phyloP scores from a whole-genome alignment of 2,888 invertebrate genomes.

The Sphaerolaimus hirsutus region DNA sequence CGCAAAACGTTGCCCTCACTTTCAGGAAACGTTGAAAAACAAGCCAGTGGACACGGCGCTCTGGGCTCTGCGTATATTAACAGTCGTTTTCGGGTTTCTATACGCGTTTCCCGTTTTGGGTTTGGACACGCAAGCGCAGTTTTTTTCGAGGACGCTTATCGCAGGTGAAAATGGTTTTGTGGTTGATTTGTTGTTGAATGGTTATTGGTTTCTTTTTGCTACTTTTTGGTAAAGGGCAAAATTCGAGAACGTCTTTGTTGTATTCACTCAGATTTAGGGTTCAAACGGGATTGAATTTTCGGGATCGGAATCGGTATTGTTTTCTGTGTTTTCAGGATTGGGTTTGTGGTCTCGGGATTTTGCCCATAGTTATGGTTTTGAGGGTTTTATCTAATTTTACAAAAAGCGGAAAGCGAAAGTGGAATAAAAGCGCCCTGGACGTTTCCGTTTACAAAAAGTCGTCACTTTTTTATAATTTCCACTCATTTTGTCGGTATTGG shows the following conservation, averaged over 20 bases:
- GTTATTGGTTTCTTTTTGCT: background rate
- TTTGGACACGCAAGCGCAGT: slow-evolving; percentile 32
- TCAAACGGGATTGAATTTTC: background rate
- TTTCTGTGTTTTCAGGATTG: too few relatives aligned
- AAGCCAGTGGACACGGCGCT: slow-evolving; percentile 65
- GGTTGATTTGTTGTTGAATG: background rate
- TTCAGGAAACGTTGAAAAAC: slow-evolving; percentile 35
- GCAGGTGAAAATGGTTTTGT: slow-evolving; percentile 25
- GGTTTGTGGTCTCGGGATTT: too few relatives aligned
- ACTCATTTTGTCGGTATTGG: too few relatives aligned
- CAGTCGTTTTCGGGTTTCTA: slow-evolving; percentile 53
- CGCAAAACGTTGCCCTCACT: too few relatives aligned
- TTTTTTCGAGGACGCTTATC: slow-evolving; percentile 68
- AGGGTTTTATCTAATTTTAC: too few relatives aligned
- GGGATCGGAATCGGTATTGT: too few relatives aligned
- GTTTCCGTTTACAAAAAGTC: too few relatives aligned
- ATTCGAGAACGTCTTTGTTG: background rate
- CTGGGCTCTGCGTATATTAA: slow-evolving; percentile 60
- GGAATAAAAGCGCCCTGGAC: too few relatives aligned
- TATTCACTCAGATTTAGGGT: background rate
- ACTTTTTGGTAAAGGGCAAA: background rate
- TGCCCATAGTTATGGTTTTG: too few relatives aligned
- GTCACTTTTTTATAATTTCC: too few relatives aligned
- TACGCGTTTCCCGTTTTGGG: slow-evolving; percentile 70
- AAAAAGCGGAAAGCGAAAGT: too few relatives aligned